Base-by-base conservation (phyloP, 2,888 invertebrate genomes). In the Melinaea menophilus region DNA sequence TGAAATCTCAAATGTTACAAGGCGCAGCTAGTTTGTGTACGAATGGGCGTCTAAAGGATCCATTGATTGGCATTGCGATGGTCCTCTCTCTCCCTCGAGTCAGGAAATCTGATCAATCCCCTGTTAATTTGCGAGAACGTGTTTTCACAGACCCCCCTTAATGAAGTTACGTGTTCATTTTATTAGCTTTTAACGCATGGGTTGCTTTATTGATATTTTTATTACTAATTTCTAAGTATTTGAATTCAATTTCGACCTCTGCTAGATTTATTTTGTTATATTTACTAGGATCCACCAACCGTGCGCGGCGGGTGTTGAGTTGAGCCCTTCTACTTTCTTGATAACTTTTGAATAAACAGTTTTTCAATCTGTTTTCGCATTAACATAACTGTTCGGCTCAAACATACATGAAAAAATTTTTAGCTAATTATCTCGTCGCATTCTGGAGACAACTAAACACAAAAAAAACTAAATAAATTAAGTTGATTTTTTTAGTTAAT, bases 31-130 rank as follows among this genome's bases (percentile, higher is more conserved):
- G 58, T 34, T 56, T 51, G 57, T 63, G 56, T 67, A 61, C 58
- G 61, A 69, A 63, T 57, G 63, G 68, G 71, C 69, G 66, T 51
- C 51, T 51, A 51, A 66, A 71, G 69, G 65, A 69, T 71, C 75
- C 74, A 67, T 79, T 88, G 86, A 89, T 89, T 89, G 88, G 86
- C 87, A 85, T 86, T 85, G 84, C 88, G 84, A 88, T 81, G 84
- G 85, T 85, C 80, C 79, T 80, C 79, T 75, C 79, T 82, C 78
- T 75, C 80, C 82, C 79, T 79, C 85, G 80, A 77, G 78, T 76
- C 75, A 84, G 89, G 88, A 89, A 88, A 88, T 88, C 86, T 82
- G 86, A 88, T 88, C 84, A 86, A 84, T 84, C 79, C 81, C 74
- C 80, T 75, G 84, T 84, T 86, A 86, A 89, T 86, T 86, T 79